phyloP scores from a whole-genome alignment of 2,113 vertebrate species.

The Pituophis catenifer region DNA sequence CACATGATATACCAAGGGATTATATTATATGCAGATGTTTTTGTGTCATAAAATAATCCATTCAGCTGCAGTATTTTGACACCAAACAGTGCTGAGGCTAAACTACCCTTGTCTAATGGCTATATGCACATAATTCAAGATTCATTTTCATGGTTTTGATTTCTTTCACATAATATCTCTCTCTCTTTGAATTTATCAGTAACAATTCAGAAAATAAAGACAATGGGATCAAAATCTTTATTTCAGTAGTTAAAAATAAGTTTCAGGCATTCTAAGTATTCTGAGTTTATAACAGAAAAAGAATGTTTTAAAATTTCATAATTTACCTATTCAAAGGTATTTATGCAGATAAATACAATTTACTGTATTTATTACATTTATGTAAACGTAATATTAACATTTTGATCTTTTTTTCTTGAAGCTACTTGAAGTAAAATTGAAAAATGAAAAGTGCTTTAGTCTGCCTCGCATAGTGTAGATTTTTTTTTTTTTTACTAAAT shows the following conservation, averaged over 20 bases:
- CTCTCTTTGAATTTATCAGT: slow-evolving; percentile 7
- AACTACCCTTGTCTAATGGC: slow-evolving; percentile 67
- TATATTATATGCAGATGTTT: slow-evolving; percentile 71
- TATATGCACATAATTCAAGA: slow-evolving; percentile 48
- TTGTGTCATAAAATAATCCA: slow-evolving; percentile 65
- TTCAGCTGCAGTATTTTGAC: slow-evolving; percentile 61
- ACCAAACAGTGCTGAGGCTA: slow-evolving; percentile 65
- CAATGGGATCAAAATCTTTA: slow-evolving; percentile 21
- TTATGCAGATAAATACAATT: slow-evolving; percentile 6
- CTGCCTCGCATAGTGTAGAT: not conserved
- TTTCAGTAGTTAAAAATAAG: not conserved
- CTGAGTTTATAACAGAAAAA: slow-evolving; percentile 17
- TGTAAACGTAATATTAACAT: not conserved
- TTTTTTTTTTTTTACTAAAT: not conserved
- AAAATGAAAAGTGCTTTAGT: slow-evolving; percentile 31
- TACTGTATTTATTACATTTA: not conserved
- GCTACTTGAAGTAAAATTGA: not conserved
- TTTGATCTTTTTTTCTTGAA: not conserved
- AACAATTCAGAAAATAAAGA: slow-evolving; percentile 36
- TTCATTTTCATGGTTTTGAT: slow-evolving; percentile 49
- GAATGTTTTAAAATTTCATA: slow-evolving; percentile 27
- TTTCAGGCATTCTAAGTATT: slow-evolving; percentile 30
- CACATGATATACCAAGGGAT: slow-evolving; percentile 63
- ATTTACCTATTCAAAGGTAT: slow-evolving; percentile 8
- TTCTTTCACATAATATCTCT: slow-evolving; percentile 39